Percentiles rank a stretch among this genome's conserved stretches.
phyloP scores from a whole-genome alignment of 2,888 invertebrate species.

The Apocheima hispidaria region DNA sequence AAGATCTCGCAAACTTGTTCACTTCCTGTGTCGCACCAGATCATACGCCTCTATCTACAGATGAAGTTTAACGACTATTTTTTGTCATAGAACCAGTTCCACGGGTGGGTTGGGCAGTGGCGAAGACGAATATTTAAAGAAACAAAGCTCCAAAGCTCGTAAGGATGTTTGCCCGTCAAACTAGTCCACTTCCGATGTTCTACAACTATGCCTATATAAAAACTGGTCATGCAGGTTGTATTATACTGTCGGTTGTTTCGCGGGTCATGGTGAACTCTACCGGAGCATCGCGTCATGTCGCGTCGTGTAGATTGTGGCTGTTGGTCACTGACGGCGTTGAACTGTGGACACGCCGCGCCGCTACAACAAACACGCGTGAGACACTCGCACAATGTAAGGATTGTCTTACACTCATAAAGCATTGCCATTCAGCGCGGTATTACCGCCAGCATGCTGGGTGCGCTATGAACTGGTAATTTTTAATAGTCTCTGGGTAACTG shows the following conservation, averaged over 20 bases:
- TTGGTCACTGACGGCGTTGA: slow-evolving; percentile 55
- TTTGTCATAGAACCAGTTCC: slow-evolving; percentile 28
- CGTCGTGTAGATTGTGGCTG: slow-evolving; percentile 40
- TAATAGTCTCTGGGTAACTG: too few relatives aligned
- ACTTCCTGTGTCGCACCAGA: slow-evolving; percentile 38
- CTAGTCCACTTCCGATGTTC: slow-evolving; percentile 62
- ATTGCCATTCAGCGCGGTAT: too few relatives aligned
- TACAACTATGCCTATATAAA: slow-evolving; percentile 53
- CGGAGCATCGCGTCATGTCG: not conserved
- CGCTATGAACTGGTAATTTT: too few relatives aligned
- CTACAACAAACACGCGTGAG: slow-evolving; percentile 71
- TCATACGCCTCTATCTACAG: slow-evolving; percentile 17
- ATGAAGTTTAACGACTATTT: slow-evolving; percentile 24
- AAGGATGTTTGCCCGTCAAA: slow-evolving; percentile 61
- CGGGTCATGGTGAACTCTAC: slow-evolving; percentile 60
- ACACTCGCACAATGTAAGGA: slow-evolving; percentile 59
- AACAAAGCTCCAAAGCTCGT: slow-evolving; percentile 34
- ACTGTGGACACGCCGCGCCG: slow-evolving; percentile 37
- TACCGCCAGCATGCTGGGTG: too few relatives aligned
- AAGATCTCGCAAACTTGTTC: slow-evolving; percentile 35
- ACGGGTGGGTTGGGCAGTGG: slow-evolving; percentile 18
- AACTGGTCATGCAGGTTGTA: slow-evolving; percentile 51
- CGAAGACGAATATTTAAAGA: slow-evolving; percentile 23
- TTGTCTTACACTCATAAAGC: slow-evolving; percentile 8
- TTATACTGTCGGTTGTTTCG: slow-evolving; percentile 58